Conservation (phyloP, 2,113 vertebrate genomes). For the Vanacampus margaritifer region DNA sequence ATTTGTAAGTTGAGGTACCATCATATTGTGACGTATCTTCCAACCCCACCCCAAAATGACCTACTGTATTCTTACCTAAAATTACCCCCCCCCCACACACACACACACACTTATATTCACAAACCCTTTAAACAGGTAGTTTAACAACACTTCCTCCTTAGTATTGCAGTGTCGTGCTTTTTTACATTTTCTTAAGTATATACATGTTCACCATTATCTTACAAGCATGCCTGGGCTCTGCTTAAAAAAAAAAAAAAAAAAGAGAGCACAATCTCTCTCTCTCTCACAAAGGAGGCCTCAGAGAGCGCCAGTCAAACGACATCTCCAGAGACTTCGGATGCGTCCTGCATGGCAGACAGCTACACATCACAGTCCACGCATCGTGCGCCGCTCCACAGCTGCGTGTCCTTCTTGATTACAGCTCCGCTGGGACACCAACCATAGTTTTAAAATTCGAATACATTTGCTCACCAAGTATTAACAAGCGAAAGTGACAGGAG, state of each 20-base stretch:
- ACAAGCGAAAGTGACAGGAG: not conserved
- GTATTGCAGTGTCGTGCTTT: not conserved
- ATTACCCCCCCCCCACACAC: no score
- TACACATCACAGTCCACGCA: slow-evolving; percentile 2
- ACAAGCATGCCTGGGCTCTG: slow-evolving; percentile 10
- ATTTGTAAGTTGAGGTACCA: not conserved
- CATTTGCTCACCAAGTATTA: not conserved
- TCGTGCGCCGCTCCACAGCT: not conserved
- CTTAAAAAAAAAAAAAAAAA: not conserved
- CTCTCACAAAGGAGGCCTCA: not conserved
- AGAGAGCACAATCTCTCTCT: not conserved
- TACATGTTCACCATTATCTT: not conserved
- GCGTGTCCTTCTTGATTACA: not conserved
- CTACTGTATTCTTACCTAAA: no score
- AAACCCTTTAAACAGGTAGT: slow-evolving; percentile 1
- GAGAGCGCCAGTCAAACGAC: slow-evolving; percentile 11
- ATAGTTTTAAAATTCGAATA: not conserved
- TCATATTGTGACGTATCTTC: not conserved
- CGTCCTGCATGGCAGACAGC: slow-evolving; percentile 1
- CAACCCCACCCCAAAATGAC: no score
- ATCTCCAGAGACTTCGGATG: slow-evolving; percentile 10
- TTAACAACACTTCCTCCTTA: slow-evolving; percentile 5
- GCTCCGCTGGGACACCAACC: not conserved
- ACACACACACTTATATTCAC: not conserved
- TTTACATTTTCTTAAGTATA: slow-evolving; percentile 13